These are phyloP conservation scores for Aspidiotus rigidus DNA, from an alignment of 2,888 invertebrate species.

Conservation along the genomic window DNA sequence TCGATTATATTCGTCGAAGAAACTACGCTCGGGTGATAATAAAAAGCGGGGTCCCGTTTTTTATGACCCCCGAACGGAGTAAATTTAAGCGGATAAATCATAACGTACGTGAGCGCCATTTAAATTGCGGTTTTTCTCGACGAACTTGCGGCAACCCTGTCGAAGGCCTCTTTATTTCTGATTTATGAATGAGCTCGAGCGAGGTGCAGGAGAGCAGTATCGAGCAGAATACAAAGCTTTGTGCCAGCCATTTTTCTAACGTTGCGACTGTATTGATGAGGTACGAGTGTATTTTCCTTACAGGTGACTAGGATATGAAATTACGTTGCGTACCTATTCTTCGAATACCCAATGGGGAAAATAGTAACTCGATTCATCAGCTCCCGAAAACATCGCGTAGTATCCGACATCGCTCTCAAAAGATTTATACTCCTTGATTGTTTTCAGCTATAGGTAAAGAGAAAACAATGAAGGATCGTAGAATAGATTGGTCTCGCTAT, in stretches of 20 bases:
- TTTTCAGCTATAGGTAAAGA: no score
- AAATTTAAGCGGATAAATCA: conserved; percentile 2
- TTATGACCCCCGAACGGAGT: not conserved
- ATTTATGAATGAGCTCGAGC: not conserved
- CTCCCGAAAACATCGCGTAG: no score
- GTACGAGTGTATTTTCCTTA: no score
- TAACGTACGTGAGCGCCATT: conserved; percentile 2
- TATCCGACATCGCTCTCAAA: no score
- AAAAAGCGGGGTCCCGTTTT: conserved; percentile 2
- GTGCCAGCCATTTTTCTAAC: not conserved
- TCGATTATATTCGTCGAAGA: conserved; percentile 2
- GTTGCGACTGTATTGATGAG: not conserved
- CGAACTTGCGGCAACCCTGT: not conserved
- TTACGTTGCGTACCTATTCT: no score
- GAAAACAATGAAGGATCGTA: no score
- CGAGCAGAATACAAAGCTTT: not conserved
- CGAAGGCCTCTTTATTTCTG: conserved; percentile 1
- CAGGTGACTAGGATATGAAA: no score
- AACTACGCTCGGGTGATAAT: not conserved
- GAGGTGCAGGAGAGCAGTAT: not conserved
- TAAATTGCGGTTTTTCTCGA: not conserved
- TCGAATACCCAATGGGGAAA: no score
- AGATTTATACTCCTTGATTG: no score
- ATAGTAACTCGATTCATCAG: no score
- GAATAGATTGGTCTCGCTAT: no score